Conservation (phyloP, 2,797 vertebrate genomes). For the Dicrostonyx torquatus region DNA sequence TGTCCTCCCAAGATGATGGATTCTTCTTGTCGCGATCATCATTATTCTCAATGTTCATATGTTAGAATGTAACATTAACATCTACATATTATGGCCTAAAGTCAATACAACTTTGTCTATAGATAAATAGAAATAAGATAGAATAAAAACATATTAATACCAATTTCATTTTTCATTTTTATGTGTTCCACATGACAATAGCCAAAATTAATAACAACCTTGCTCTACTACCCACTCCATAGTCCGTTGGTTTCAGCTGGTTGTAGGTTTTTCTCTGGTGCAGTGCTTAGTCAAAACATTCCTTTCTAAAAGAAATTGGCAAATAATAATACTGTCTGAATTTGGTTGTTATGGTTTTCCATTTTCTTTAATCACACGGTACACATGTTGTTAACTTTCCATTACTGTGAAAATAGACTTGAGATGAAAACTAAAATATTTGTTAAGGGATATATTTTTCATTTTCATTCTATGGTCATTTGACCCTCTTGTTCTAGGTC, state of each 20-base stretch:
- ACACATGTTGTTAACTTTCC: neutral
- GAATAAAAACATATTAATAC: neutral
- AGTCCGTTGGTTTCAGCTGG: neutral
- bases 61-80: neutral
- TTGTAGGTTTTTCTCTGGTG: neutral
- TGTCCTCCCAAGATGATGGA: neutral
- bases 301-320: neutral
- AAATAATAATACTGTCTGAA: neutral
- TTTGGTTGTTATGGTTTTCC: neutral
- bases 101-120: neutral
- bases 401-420: neutral
- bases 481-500: neutral
- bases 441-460: neutral
- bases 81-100: neutral
- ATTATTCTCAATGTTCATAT: neutral
- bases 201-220: neutral
- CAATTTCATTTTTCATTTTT: neutral
- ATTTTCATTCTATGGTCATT: neutral
- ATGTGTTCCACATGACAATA: neutral
- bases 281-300: neutral
- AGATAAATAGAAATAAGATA: neutral
- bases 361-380: neutral
- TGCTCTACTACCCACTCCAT: neutral
- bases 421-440: neutral
- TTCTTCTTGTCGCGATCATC: neutral